phyloP scores from a whole-genome alignment of 2,797 vertebrate species.

The Gymnothorax reevesii region DNA sequence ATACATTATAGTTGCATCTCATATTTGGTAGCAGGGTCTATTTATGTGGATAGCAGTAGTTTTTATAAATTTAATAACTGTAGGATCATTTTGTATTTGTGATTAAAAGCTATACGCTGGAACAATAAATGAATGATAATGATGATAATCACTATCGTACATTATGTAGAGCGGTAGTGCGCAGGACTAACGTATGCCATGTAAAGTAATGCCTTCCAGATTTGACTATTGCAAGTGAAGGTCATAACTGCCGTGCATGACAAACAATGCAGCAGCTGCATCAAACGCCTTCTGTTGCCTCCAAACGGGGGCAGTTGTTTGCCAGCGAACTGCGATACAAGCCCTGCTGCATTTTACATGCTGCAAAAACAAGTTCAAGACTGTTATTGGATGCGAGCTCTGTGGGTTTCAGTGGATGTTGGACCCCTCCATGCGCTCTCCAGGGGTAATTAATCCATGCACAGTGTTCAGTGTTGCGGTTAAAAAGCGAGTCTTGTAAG shows the following conservation, averaged over 20 bases:
- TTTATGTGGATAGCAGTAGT: background rate
- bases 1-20: background rate
- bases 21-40: background rate
- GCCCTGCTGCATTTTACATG: background rate
- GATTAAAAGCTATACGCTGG: background rate
- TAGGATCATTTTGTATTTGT: too few relatives aligned
- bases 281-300: background rate
- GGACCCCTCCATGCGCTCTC: background rate
- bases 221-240: background rate
- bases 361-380: background rate
- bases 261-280: background rate
- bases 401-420: background rate
- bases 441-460: background rate
- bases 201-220: background rate
- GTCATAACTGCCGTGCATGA: background rate
- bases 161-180: background rate
- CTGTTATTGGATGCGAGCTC: background rate
- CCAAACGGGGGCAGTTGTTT: background rate
- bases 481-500: background rate
- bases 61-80: background rate
- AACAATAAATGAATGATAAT: background rate
- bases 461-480: background rate
- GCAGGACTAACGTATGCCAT: background rate
- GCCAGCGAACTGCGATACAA: background rate
- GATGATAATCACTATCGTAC: too few relatives aligned